Conservation (phyloP, 2,888 invertebrate species). For the Eilema depressum region DNA sequence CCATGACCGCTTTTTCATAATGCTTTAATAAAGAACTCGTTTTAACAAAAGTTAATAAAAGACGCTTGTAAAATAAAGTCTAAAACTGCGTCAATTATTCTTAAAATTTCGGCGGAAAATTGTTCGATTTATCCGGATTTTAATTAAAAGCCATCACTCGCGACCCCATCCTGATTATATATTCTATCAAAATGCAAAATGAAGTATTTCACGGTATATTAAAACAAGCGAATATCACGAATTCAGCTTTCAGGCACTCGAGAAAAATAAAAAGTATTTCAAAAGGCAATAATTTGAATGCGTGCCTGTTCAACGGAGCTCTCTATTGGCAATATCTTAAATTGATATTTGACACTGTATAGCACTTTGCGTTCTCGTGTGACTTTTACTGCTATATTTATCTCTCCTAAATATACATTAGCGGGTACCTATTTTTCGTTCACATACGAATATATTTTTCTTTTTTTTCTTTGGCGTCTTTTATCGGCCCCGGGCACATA, state of each 20-base stretch:
- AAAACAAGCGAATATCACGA: slow-evolving; percentile 45
- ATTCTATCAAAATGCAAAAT: slow-evolving; percentile 54
- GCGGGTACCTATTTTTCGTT: slow-evolving; percentile 45
- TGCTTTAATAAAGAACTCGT: neutral
- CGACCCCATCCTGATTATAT: slow-evolving; percentile 36
- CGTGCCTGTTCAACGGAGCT: slow-evolving; percentile 46
- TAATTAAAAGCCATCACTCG: slow-evolving; percentile 44
- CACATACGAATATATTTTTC: slow-evolving; percentile 43
- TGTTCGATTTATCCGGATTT: slow-evolving; percentile 39
- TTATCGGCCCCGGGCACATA: slow-evolving; percentile 43
- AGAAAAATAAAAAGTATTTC: slow-evolving; percentile 40
- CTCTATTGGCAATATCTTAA: slow-evolving; percentile 69
- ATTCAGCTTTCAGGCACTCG: slow-evolving; percentile 34
- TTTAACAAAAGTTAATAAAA: slow-evolving; percentile 15
- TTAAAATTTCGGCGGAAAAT: slow-evolving; percentile 24
- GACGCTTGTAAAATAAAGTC: slow-evolving; percentile 15
- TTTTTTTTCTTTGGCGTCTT: slow-evolving; percentile 28
- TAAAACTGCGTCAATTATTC: slow-evolving; percentile 20
- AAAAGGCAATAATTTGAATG: slow-evolving; percentile 50
- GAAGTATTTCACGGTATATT: slow-evolving; percentile 39
- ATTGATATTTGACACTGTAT: slow-evolving; percentile 75
- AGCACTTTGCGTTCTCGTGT: slow-evolving; percentile 52
- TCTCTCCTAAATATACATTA: slow-evolving; percentile 65
- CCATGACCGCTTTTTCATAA: neutral
- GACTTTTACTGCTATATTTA: slow-evolving; percentile 70